Evolutionary conservation across 2,113 vertebrate species (phyloP).

Genomic region (Thryonomys swinderianus): DNA sequence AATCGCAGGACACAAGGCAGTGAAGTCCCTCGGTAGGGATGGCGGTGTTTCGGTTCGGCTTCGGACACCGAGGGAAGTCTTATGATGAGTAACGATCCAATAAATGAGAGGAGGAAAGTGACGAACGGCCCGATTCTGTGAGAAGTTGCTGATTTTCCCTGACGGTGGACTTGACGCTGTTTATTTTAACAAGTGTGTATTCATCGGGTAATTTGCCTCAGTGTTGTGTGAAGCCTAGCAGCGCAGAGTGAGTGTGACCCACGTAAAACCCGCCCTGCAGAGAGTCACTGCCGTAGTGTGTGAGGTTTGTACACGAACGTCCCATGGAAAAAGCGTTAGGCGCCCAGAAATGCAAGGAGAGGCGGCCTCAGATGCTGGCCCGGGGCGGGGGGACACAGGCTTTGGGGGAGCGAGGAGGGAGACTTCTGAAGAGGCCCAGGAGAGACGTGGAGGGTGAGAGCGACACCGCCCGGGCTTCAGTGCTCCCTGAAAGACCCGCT

Average conservation of each 20-base stretch:
- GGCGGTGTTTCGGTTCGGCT: not conserved
- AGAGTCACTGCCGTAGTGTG: not conserved
- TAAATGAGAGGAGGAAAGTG: not conserved
- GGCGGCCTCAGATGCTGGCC: too few relatives aligned
- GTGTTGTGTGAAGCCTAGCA: not conserved
- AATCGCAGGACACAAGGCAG: constrained; percentile 4
- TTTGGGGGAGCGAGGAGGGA: not conserved
- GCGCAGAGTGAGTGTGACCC: not conserved
- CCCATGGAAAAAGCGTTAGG: not conserved
- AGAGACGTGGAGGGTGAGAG: too few relatives aligned
- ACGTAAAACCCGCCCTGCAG: rapidly evolving
- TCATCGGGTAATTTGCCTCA: not conserved
- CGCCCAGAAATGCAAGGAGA: not conserved
- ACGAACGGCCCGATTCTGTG: not conserved
- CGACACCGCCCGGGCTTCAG: too few relatives aligned
- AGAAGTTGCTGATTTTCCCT: not conserved
- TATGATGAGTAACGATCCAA: constrained; percentile 15
- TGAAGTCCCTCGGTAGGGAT: not conserved
- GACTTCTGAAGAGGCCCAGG: not conserved
- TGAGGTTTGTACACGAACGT: not conserved
- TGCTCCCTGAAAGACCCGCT: too few relatives aligned
- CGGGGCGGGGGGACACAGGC: too few relatives aligned
- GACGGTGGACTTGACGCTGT: not conserved
- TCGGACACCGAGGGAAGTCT: not conserved
- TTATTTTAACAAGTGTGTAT: constrained; percentile 19